Conservation (phyloP, 2,888 invertebrate genomes). For the Drosophila maculinotata region DNA sequence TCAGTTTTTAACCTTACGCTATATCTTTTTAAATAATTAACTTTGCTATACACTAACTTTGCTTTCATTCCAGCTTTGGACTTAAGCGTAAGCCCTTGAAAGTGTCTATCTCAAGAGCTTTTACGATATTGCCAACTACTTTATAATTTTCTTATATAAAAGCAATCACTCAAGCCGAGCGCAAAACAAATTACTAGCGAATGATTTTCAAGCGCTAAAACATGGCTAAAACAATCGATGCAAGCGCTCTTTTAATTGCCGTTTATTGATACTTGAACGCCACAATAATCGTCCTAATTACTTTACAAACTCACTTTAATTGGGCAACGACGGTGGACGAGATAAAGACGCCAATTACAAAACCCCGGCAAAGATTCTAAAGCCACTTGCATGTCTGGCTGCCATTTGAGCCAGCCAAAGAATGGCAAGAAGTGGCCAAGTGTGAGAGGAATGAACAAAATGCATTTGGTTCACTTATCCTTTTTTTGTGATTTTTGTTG, state of each 20-base stretch:
- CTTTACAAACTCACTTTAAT: slow-evolving; percentile 77
- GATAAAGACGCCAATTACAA: slow-evolving; percentile 71
- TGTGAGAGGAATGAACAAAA: slow-evolving; percentile 15
- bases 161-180: slow-evolving; percentile 56
- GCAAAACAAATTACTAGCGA: slow-evolving; percentile 32
- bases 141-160: slow-evolving; percentile 17
- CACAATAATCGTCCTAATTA: slow-evolving; percentile 79
- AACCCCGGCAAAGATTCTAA: slow-evolving; percentile 44
- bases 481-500: slow-evolving; percentile 24
- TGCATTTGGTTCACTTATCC: slow-evolving; percentile 7
- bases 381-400: slow-evolving; percentile 68
- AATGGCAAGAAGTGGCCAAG: slow-evolving; percentile 16
- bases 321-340: slow-evolving; percentile 67
- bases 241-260: slow-evolving; percentile 64
- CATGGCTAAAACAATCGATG: slow-evolving; percentile 53
- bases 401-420: slow-evolving; percentile 45
- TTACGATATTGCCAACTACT: slow-evolving; percentile 5
- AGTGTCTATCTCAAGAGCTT: background rate
- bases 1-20: background rate
- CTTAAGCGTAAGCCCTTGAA: background rate
- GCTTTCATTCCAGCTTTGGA: background rate
- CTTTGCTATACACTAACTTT: too few species aligned
- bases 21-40: background rate
- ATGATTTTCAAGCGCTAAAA: slow-evolving; percentile 41
- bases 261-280: slow-evolving; percentile 78